Evolutionary conservation across 2,888 invertebrate species (phyloP).

Genomic region (Archips crataeganus): DNA sequence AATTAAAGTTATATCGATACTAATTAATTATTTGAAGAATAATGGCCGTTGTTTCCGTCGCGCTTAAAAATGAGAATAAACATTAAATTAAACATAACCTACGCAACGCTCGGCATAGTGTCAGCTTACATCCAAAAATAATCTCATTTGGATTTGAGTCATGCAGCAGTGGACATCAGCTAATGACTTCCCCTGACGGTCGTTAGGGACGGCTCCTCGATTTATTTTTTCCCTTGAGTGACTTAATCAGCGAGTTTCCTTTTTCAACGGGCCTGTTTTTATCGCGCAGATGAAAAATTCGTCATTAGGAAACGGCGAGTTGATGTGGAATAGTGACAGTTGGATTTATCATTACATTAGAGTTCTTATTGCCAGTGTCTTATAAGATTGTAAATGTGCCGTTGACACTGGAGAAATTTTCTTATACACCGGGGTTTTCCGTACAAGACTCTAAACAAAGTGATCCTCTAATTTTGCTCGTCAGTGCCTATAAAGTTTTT

Average conservation of each 20-base stretch:
- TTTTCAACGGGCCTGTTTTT: constrained; percentile 61
- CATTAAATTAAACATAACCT: neutral
- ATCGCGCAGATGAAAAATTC: constrained; percentile 56
- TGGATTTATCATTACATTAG: constrained; percentile 4
- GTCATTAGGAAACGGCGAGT: constrained; percentile 43
- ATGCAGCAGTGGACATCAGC: constrained; percentile 73
- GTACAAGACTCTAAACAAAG: no score
- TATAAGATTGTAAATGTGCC: neutral
- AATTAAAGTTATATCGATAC: no score
- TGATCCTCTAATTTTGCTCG: no score
- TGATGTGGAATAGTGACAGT: constrained; percentile 20
- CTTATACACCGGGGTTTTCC: no score
- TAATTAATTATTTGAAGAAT: no score
- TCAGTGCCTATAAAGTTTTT: no score
- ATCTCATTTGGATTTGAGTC: constrained; percentile 59
- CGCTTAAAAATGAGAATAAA: neutral
- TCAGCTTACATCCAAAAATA: constrained; percentile 32
- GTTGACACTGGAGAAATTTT: no score
- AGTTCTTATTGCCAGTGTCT: neutral
- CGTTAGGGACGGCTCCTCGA: constrained; percentile 71
- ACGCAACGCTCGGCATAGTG: neutral
- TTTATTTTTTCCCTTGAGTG: constrained; percentile 77
- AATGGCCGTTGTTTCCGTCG: no score
- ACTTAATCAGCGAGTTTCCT: constrained; percentile 71
- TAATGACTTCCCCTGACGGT: constrained; percentile 77